Evolutionary conservation across 2,113 vertebrate genomes (phyloP), one percentile per base, ranked within the genome.

Genomic region (Seriola rivoliana): DNA sequence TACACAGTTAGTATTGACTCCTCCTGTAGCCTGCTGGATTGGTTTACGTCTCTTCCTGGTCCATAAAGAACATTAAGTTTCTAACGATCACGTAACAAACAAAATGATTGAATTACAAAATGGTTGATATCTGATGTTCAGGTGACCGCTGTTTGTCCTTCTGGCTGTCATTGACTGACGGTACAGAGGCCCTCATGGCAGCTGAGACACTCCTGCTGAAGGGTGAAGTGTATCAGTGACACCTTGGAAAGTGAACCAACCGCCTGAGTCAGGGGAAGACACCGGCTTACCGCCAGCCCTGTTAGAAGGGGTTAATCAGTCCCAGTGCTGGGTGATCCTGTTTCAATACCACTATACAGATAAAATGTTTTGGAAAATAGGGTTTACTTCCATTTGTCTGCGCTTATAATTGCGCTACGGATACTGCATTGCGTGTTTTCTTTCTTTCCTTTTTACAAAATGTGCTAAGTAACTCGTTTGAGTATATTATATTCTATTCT

Each of bases 71-170:
- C 83, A 59, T 62, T 67, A 52, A 14, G 71, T 88, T 85, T 86
- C 63, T 79, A 65, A 86, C 50, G 59, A 82, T 85, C 84, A 60
- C 11, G 23, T 88, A 80, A 85, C 89, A 72, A 77, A 78, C 59
- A 75, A 85, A 82, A 42, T 42, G 88, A 91, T 93, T 89, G 80
- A 88, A 88, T 94, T 94, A 92, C 92, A 90, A 90, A 92, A 90
- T 59, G 62, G 75, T 87, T 86, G 89, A 91, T 90, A 93, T 90
- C 92, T 92, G 85, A 93, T 92, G 92, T 91, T 82, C 86, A 71
- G 84, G 73, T 86, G 92, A 90, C 92, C 82, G 64, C 86, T 72
- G 71, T 80, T 82, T 87, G 89, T 92, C 92, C 92, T 91, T 90
- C 80, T 75, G 80, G 57, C 68, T 81, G 74, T 73, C 68, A 46